Conservation (phyloP, 1,140 invertebrate species). For the Cherax quadricarinatus region DNA sequence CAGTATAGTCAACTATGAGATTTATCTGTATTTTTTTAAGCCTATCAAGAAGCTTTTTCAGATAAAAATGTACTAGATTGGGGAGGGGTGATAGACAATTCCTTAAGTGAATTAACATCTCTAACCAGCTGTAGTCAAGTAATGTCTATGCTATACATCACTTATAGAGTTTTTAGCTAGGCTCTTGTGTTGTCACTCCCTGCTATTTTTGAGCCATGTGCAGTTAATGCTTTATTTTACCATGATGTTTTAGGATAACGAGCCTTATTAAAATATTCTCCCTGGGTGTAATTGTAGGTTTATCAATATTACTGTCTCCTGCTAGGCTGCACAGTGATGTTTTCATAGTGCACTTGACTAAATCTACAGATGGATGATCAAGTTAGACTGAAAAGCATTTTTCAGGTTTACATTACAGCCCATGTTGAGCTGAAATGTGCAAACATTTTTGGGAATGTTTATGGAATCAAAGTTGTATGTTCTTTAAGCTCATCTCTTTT, state of each 20-base stretch:
- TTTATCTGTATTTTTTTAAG: conserved; percentile 4
- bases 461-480: conserved; percentile 67
- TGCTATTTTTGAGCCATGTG: not conserved
- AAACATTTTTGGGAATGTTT: conserved; percentile 67
- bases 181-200: conserved; percentile 17
- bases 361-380: conserved; percentile 45
- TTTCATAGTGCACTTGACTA: conserved; percentile 61
- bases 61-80: not conserved
- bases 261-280: conserved; percentile 15
- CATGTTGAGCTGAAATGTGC: conserved; percentile 49
- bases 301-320: conserved; percentile 29
- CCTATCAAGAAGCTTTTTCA: conserved; percentile 14
- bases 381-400: conserved; percentile 54
- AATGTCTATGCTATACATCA: conserved; percentile 7
- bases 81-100: not conserved
- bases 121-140: conserved; percentile 17
- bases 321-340: conserved; percentile 64
- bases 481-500: conserved; percentile 56
- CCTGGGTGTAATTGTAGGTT: not conserved
- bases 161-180: conserved; percentile 19
- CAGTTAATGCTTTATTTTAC: conserved; percentile 9
- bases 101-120: not conserved
- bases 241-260: not conserved
- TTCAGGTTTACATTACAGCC: conserved; percentile 52
- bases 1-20: not conserved